A percentile compares a stretch with the other conserved stretches of the same genome.
phyloP scores from a whole-genome alignment of 2,888 invertebrate genomes.

The Eumacrocentrus americanus region DNA sequence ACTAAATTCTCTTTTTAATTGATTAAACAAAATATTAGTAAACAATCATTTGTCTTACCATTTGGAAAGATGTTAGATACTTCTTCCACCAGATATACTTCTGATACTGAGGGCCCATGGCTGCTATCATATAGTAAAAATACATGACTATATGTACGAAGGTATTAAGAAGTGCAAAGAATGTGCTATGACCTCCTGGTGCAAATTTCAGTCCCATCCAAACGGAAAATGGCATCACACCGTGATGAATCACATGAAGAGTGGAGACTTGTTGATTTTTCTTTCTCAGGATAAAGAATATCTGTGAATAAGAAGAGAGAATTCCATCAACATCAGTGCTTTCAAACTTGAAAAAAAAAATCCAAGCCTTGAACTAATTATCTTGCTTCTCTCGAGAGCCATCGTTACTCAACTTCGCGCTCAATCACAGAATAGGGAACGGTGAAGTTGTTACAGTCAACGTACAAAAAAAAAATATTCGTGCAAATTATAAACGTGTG shows the following conservation, averaged over 20 bases:
- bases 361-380: constrained; percentile 9
- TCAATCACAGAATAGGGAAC: background rate
- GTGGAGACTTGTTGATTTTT: constrained; percentile 93
- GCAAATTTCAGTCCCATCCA: constrained; percentile 95
- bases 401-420: background rate
- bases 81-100: constrained; percentile 98
- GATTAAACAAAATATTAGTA: background rate
- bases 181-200: constrained; percentile 96
- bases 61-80: constrained; percentile 92
- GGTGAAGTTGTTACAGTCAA: background rate
- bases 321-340: no score
- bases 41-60: constrained; percentile 67
- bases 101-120: constrained; percentile 91
- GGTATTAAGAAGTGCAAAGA: constrained; percentile 91
- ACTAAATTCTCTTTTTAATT: background rate
- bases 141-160: constrained; percentile 98
- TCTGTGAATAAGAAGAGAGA: constrained; percentile 60
- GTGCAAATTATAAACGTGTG: background rate
- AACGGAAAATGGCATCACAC: constrained; percentile 94
- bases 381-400: no score
- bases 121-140: constrained; percentile 94
- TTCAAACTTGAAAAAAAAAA: no score
- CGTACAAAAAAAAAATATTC: background rate
- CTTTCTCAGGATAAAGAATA: constrained; percentile 93
- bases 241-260: constrained; percentile 95